Conservation (phyloP, 2,888 invertebrate species). For the Diplazon laetatorius region DNA sequence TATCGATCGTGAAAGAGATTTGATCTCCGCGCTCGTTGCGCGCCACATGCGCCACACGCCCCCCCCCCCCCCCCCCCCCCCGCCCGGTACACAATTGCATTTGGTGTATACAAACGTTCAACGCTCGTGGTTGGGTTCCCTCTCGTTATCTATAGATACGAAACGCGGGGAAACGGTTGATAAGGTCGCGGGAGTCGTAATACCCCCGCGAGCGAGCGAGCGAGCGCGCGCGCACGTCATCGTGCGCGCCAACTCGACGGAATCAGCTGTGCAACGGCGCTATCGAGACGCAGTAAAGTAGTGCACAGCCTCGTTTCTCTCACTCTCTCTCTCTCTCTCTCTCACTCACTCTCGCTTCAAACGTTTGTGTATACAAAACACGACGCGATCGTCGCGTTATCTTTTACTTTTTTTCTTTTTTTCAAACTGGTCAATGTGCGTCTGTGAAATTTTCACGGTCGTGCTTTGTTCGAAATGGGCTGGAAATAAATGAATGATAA, state of each 20-base stretch:
- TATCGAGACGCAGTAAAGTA: conserved; percentile 3
- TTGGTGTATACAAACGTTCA: conserved; percentile 19
- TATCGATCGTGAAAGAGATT: conserved; percentile 58
- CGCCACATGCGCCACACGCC: neutral
- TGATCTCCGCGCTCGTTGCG: conserved; percentile 50
- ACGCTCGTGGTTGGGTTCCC: conserved; percentile 16
- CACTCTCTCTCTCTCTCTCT: too few species aligned
- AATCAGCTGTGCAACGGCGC: conserved; percentile 56
- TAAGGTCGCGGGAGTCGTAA: conserved; percentile 63
- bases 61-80: too few species aligned
- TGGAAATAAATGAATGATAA: neutral
- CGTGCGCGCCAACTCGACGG: conserved; percentile 43
- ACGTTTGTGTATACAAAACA: conserved; percentile 36
- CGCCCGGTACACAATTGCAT: conserved; percentile 12
- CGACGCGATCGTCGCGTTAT: conserved; percentile 1
- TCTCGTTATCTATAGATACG: conserved; percentile 45
- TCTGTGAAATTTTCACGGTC: conserved; percentile 13
- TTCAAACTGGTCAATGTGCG: conserved; percentile 4
- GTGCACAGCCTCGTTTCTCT: neutral
- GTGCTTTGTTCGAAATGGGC: neutral
- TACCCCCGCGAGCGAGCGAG: conserved; percentile 49
- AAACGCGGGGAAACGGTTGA: conserved; percentile 46
- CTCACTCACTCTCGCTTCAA: too few species aligned
- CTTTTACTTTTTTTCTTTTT: neutral
- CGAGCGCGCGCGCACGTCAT: conserved; percentile 48